Base-by-base conservation (phyloP, 2,113 vertebrate species). In the Macrotis lagotis region DNA sequence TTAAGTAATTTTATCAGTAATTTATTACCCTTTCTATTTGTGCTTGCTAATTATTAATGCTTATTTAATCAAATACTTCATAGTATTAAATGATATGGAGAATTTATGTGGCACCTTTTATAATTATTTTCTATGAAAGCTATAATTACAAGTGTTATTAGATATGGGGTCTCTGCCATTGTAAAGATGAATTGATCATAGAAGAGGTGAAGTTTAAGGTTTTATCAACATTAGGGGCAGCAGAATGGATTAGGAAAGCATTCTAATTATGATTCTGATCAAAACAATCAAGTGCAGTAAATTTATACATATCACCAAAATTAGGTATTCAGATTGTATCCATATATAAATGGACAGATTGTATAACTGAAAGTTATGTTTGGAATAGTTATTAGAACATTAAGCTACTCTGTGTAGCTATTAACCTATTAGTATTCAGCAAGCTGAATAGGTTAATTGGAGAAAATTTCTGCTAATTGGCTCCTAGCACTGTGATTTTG, bases 351-450 rank as follows among this genome's bases (percentile, higher is more conserved):
- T 83, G 66, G 66, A 83, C n/a, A 83, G n/a, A 44, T 83, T 83
- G n/a, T 83, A 44, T 83, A 44, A 83, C n/a, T 83, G 16, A 83
- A n/a, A 74, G 24, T 90, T 91, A 88, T 83, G 31, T 50, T 95
- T 95, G 50, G 50, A 93, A 49, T 94, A 90, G 31, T 92, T 94
- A 0, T 51, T 91, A 93, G 91, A 97, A 90, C 2, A 22, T 95
- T 83, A 44, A 44, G 66, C 8, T 89, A 91, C 90, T 51, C 0
- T 47, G 37, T 31, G 44, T 49, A 25, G 37, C 10, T 50, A 24
- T 16, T 83, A 83, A 83, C 66, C 66, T 83, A 83, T 83, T 83
- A 83, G 66, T 83, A 83, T 83, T 83, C 66, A 83, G 16, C 96
- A 25, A 95, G 16, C 44, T 59, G 51, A 59, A 1, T 95, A 59